Base-by-base conservation (phyloP, 1,140 invertebrate species). In the Hydropsyche tenuis region DNA sequence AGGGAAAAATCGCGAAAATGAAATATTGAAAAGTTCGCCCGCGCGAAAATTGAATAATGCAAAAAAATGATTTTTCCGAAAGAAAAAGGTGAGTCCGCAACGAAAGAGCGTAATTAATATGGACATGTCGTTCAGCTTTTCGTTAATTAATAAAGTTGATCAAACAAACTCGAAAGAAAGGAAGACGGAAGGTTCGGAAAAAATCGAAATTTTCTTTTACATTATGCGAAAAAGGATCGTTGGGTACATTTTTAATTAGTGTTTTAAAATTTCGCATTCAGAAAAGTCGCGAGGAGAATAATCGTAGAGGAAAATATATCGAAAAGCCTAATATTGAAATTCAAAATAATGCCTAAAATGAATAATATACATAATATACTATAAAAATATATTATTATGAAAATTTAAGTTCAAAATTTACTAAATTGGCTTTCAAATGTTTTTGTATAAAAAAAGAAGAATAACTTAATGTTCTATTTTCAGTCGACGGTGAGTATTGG, bases 131-230 rank as follows among this genome's bases (percentile, higher is more conserved):
- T 60, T 23, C 23, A 18, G 56, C n/a, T 14, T 60, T 60, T 60
- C 56, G 56, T 60, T 37, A 60, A 60, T 60, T 60, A 60, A 60
- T 60, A 60, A 60, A 60, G 56, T 60, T 60, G 56, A 60, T 18
- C 56, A 60, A 60, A 60, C 56, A 60, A 37, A 37, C 30, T 37
- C 30, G 30, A 37, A 3, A 9, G 30, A 9, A 37, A 4, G 30
- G 9, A 37, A 9, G 30, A 37, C 3, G 30, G 30, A 37, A 25
- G 18, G 56, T 3, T 48, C 56, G 56, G 30, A 60, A 60, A n/a
- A 60, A 60, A 22, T 60, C 56, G 22, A 25, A 22, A 60, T 60
- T 60, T 60, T 60, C 23, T 11, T 27, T 60, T 56, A 12, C 23
- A 25, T 60, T 60, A 4, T 5, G 23, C 56, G 48, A 18, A 53